A percentile compares a stretch with the other conserved stretches of the same genome.
phyloP scores from a whole-genome alignment of 2,113 vertebrate species.

The Elachura formosa region DNA sequence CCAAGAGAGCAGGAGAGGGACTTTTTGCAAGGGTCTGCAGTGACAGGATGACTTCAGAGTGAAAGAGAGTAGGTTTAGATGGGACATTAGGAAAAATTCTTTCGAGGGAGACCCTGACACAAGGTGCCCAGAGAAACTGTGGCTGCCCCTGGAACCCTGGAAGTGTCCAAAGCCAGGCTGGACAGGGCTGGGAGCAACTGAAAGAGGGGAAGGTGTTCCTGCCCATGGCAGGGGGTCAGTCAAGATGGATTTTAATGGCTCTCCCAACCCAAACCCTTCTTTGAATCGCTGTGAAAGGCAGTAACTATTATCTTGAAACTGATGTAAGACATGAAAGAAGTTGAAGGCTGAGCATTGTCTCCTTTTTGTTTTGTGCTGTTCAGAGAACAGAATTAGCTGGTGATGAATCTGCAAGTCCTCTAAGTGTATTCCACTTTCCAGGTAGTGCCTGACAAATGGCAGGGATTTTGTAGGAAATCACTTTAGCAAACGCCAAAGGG shows the following conservation, averaged over 20 bases:
- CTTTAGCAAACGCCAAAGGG: background rate
- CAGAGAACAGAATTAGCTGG: background rate
- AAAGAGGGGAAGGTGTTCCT: fast-evolving
- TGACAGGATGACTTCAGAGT: background rate
- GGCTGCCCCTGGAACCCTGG: background rate
- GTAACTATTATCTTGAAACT: background rate
- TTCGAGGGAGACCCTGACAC: background rate
- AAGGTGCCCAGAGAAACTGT: background rate
- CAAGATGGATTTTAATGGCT: background rate
- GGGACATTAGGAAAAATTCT: background rate
- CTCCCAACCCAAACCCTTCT: background rate
- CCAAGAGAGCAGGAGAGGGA: background rate
- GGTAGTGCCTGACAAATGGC: background rate
- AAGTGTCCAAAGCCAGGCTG: fast-evolving
- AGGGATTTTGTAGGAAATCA: background rate
- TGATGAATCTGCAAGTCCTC: background rate
- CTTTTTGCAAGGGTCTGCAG: background rate
- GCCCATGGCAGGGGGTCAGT: background rate
- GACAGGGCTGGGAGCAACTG: background rate
- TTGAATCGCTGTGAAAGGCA: background rate
- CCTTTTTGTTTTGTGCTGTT: background rate
- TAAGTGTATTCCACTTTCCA: background rate
- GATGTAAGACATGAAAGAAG: background rate
- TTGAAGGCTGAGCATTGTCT: background rate
- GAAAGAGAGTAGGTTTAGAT: background rate